Evolutionary conservation across 1,140 invertebrate genomes (phyloP), one percentile per base, ranked within the genome.

Genomic region (Drosophila sp.): DNA sequence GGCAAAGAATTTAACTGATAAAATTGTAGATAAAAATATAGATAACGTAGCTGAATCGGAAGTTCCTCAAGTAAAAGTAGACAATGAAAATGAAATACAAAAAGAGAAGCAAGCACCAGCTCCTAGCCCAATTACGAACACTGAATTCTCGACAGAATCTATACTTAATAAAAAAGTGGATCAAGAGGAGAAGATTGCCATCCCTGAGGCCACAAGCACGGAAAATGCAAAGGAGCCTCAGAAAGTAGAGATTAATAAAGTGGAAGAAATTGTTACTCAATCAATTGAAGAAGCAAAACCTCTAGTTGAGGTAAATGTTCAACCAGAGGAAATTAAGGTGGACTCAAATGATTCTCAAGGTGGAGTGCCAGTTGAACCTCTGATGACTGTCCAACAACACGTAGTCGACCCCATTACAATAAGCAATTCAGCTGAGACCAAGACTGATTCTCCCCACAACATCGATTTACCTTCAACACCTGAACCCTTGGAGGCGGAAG

Each of bases 11-110:
- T 32, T 30, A 25, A 41, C 33, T 25, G 55, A 38, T 54, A 41
- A 64, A 60, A 11, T 47, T 17, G 40, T 60, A 41, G 29, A 68
- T 29, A 69, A 27, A 4, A 62, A 29, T 47, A 23, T 50, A 27
- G 44, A 50, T 50, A 50, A 50, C 44, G 25, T 27, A 27, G 23
- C 27, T 8, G 23, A 50, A 50, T 10, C 23, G 25, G 44, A 50
- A 50, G 7, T 50, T 27, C 44, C 44, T 50, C 23, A 25, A 50
- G 23, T 50, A 27, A 4, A 50, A 1, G 2, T 5, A 27, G 23
- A 27, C 7, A 50, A 27, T 10, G 44, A 50, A 27, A 27, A 11
- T 38, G 35, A 27, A 50, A 41, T n/a, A 11, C 11, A 41, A 41
- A 27, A 27, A 5, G 8, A 10, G 40, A n/a, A 41, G 40, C 40